Conservation (phyloP, 2,888 invertebrate species). For the Salpingus planirostris region DNA sequence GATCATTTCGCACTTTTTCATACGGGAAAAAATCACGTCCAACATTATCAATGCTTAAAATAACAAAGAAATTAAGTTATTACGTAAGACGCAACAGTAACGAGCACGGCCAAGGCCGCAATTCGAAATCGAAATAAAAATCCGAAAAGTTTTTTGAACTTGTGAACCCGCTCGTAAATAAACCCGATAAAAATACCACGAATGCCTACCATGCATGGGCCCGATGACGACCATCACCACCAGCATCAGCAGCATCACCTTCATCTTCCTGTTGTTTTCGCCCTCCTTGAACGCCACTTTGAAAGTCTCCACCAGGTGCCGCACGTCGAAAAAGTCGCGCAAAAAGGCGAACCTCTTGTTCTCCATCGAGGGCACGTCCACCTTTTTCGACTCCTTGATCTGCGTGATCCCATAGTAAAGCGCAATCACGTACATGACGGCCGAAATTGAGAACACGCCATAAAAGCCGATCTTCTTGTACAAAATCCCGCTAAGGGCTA, state of each 20-base stretch:
- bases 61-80: too few species aligned
- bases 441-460: constrained; percentile 72
- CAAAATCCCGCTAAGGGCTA: constrained; percentile 76
- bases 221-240: constrained; percentile 80
- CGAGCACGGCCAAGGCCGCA: too few species aligned
- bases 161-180: too few species aligned
- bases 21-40: too few species aligned
- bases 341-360: constrained; percentile 46
- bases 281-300: constrained; percentile 72
- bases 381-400: constrained; percentile 58
- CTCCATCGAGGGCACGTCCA: constrained; percentile 44
- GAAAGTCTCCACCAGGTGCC: constrained; percentile 69
- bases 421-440: constrained; percentile 62
- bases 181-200: too few species aligned
- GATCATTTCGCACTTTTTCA: too few species aligned
- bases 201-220: constrained; percentile 74
- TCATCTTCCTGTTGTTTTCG: constrained; percentile 60
- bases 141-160: too few species aligned
- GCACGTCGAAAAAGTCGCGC: constrained; percentile 65
- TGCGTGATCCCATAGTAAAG: constrained; percentile 66
- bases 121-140: too few species aligned
- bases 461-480: constrained; percentile 70
- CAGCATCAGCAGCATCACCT: constrained; percentile 69
- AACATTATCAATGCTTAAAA: too few species aligned
- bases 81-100: too few species aligned